Conservation (phyloP, 2,888 invertebrate species). For the Ichneumoninae sp. region DNA sequence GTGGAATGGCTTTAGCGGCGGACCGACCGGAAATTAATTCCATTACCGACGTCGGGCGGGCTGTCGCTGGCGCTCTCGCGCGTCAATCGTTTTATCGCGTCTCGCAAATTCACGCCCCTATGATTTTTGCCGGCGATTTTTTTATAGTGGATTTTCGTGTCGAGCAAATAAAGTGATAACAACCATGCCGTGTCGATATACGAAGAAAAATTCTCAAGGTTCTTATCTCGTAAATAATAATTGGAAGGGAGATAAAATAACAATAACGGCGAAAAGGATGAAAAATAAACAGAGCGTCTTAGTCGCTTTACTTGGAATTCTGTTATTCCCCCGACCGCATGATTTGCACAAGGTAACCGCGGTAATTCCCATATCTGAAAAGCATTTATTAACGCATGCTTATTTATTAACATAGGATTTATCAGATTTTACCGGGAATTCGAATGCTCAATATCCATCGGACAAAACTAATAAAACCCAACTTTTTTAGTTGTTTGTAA, state of each 20-base stretch:
- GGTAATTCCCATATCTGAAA: neutral
- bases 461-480: neutral
- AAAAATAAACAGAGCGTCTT: neutral
- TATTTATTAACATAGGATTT: neutral
- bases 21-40: slow-evolving; percentile 58
- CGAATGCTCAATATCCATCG: neutral
- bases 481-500: too few relatives aligned
- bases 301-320: neutral
- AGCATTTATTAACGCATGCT: neutral
- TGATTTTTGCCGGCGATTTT: neutral
- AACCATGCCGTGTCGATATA: too few relatives aligned
- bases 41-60: slow-evolving; percentile 28
- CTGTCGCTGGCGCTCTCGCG: neutral
- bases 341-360: neutral
- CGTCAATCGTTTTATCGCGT: slow-evolving; percentile 19
- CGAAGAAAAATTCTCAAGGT: neutral
- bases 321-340: neutral
- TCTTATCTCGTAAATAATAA: neutral
- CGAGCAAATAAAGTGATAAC: too few relatives aligned
- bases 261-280: neutral
- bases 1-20: slow-evolving; percentile 4
- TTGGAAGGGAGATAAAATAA: neutral
- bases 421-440: neutral
- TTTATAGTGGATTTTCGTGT: too few relatives aligned
- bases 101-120: neutral